A percentile compares a stretch with the other conserved stretches of the same genome.
Conservation (phyloP, 2,888 invertebrate genomes). For the Pedicia rivosa region DNA sequence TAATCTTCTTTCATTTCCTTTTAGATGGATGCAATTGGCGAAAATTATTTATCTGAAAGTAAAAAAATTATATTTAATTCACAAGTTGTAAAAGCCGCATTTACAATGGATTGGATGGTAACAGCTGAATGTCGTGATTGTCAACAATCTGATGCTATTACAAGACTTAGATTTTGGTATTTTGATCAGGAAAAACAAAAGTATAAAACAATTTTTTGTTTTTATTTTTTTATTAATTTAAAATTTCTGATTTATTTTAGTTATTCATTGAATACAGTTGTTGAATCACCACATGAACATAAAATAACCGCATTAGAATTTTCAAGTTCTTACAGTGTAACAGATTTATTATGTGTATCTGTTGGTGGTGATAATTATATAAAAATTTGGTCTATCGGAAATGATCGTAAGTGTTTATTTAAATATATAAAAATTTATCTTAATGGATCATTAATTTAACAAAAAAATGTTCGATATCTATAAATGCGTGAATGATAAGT, state of each 20-base stretch:
- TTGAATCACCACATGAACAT: slow-evolving; percentile 54
- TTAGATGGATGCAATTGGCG: slow-evolving; percentile 52
- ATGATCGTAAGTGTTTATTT: too few relatives aligned
- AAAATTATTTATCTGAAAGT: slow-evolving; percentile 52
- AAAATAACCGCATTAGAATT: slow-evolving; percentile 43
- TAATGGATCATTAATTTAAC: too few relatives aligned
- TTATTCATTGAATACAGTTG: slow-evolving; percentile 49
- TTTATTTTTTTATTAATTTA: not conserved
- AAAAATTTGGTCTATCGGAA: slow-evolving; percentile 50
- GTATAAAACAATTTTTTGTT: slow-evolving; percentile 25
- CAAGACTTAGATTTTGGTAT: slow-evolving; percentile 61
- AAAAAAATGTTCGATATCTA: slow-evolving; percentile 37
- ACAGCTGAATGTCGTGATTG: slow-evolving; percentile 50
- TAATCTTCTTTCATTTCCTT: slow-evolving; percentile 14
- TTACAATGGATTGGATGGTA: slow-evolving; percentile 57
- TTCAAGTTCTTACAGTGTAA: slow-evolving; percentile 33
- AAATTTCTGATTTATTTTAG: slow-evolving; percentile 28
- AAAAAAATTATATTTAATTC: slow-evolving; percentile 41
- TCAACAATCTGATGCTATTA: slow-evolving; percentile 38
- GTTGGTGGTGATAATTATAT: slow-evolving; percentile 50
- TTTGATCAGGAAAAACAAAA: slow-evolving; percentile 40
- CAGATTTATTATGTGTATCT: slow-evolving; percentile 40
- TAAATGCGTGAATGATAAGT: slow-evolving; percentile 23
- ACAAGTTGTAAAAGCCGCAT: slow-evolving; percentile 47
- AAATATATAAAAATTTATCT: too few relatives aligned